Percentiles rank a stretch among this genome's conserved stretches.
Evolutionary conservation across 35 echinoderm and acorn worm species (phyloP).

Genomic region (Lytechinus pictus): DNA sequence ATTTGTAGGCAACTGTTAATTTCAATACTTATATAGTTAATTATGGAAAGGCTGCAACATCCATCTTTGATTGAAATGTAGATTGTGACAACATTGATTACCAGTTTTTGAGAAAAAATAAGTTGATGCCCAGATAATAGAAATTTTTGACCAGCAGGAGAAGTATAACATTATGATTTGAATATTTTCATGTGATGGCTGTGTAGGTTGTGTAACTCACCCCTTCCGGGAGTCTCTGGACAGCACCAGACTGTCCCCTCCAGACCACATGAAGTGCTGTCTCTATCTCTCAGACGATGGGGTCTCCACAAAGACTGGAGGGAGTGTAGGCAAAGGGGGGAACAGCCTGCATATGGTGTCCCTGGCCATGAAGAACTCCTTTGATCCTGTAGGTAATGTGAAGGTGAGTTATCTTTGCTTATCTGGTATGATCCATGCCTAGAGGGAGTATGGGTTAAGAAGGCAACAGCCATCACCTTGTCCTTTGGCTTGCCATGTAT

Average conservation of each 20-base stretch:
- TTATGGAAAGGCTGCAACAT: too few relatives aligned
- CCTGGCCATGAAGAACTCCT: conserved; percentile 83
- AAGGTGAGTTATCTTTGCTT: conserved; percentile 61
- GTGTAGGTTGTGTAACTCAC: conserved; percentile 60
- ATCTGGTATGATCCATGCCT: neutral
- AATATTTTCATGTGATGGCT: neutral
- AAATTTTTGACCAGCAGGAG: neutral
- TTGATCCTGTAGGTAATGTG: conserved; percentile 84
- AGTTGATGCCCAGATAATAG: too few relatives aligned
- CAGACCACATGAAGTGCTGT: conserved; percentile 79
- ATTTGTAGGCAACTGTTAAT: too few relatives aligned
- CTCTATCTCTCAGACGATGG: conserved; percentile 91
- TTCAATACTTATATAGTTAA: too few relatives aligned
- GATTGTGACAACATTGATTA: too few relatives aligned
- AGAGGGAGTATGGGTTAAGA: neutral
- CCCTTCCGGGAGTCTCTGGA: conserved; percentile 36
- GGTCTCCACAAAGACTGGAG: conserved; percentile 59
- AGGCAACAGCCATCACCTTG: too few relatives aligned
- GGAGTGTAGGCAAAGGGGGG: conserved; percentile 61
- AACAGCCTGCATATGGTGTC: conserved; percentile 80
- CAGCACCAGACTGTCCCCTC: conserved; percentile 61
- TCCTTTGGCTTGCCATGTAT: too few relatives aligned
- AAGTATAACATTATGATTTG: neutral
- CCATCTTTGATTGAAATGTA: too few relatives aligned
- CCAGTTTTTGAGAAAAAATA: too few relatives aligned